phyloP scores from a whole-genome alignment of 2,797 vertebrate species.

The Philypnodon macrostomus region DNA sequence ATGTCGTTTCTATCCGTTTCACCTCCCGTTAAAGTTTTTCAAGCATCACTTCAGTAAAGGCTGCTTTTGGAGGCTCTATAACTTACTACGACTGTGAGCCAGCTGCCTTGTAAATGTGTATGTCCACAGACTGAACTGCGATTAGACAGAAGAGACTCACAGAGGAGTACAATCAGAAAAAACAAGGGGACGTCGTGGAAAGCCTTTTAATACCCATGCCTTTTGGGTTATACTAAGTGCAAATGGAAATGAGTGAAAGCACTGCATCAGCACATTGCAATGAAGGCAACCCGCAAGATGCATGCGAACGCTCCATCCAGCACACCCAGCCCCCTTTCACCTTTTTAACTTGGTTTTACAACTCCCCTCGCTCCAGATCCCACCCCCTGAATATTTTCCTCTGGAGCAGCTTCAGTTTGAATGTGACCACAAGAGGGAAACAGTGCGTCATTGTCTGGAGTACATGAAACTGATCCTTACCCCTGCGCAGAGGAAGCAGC shows the following conservation, averaged over 20 bases:
- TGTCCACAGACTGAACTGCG: slow-evolving; percentile 25
- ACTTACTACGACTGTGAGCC: slow-evolving; percentile 48
- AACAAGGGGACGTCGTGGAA: slow-evolving; percentile 64
- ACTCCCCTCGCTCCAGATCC: not conserved
- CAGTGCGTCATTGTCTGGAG: slow-evolving; percentile 36
- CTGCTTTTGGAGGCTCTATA: slow-evolving; percentile 63
- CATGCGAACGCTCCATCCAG: slow-evolving; percentile 40
- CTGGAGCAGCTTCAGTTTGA: slow-evolving; percentile 5
- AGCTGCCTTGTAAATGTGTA: slow-evolving; percentile 58
- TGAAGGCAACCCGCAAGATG: slow-evolving; percentile 70
- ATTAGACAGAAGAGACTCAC: slow-evolving; percentile 5
- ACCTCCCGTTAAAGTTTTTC: slow-evolving; percentile 59
- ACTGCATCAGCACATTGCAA: slow-evolving; percentile 70
- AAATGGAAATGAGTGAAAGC: slow-evolving; percentile 73
- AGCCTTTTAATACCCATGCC: slow-evolving; percentile 65
- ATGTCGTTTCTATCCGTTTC: slow-evolving; percentile 53
- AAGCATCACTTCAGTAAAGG: slow-evolving; percentile 53
- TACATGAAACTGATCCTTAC: slow-evolving; percentile 36
- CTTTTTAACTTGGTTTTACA: slow-evolving; percentile 27
- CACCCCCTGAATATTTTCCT: not conserved
- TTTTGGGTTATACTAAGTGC: slow-evolving; percentile 59
- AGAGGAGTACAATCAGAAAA: slow-evolving; percentile 29
- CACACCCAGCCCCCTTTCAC: slow-evolving; percentile 26
- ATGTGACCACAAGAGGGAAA: slow-evolving; percentile 75
- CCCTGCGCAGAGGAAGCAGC: slow-evolving; percentile 70